Evolutionary conservation across 2,888 invertebrate genomes (phyloP).

Genomic region (Mayetiola destructor): DNA sequence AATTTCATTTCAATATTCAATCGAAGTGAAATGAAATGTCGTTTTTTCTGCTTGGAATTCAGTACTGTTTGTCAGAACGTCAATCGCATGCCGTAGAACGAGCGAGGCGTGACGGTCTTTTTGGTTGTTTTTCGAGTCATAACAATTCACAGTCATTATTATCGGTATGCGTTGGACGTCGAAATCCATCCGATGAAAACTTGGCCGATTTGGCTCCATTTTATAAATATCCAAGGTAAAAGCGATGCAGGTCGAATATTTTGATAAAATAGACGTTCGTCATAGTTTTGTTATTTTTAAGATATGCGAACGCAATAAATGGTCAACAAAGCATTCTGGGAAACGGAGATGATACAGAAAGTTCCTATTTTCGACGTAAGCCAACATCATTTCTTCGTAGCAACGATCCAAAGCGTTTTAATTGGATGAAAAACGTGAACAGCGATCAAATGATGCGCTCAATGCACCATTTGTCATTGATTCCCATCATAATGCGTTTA

Average conservation of each 20-base stretch:
- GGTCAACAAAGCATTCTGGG: slow-evolving; percentile 45
- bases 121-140: slow-evolving; percentile 63
- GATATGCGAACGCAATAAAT: slow-evolving; percentile 45
- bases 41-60: background rate
- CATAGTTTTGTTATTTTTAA: slow-evolving; percentile 22
- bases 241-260: slow-evolving; percentile 16
- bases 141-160: slow-evolving; percentile 49
- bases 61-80: slow-evolving; percentile 82
- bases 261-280: background rate
- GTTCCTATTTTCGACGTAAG: slow-evolving; percentile 66
- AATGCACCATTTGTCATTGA: no score
- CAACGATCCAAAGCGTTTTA: slow-evolving; percentile 54
- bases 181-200: slow-evolving; percentile 80
- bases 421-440: slow-evolving; percentile 68
- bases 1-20: background rate
- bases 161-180: slow-evolving; percentile 73
- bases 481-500: no score
- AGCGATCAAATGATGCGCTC: no score
- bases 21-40: background rate
- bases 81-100: slow-evolving; percentile 64
- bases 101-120: slow-evolving; percentile 45
- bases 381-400: slow-evolving; percentile 59
- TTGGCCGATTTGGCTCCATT: slow-evolving; percentile 70
- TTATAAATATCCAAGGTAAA: slow-evolving; percentile 59
- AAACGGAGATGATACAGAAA: slow-evolving; percentile 59